Evolutionary conservation across 2,797 vertebrate genomes (phyloP).

Genomic region (Aulostomus chinensis): DNA sequence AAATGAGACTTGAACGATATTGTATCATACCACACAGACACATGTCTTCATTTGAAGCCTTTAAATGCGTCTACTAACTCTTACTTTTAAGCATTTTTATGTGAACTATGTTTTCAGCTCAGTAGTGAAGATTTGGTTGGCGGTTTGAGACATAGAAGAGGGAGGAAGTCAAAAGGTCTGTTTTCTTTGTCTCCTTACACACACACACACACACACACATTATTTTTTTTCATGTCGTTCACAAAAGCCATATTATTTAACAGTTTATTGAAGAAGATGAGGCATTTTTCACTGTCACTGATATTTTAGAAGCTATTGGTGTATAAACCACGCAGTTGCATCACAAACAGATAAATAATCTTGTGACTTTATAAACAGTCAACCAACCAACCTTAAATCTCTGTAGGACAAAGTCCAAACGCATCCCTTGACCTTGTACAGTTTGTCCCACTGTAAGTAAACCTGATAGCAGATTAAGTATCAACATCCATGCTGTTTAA

Average conservation of each 20-base stretch:
- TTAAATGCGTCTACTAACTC: no score
- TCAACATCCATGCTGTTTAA: not conserved
- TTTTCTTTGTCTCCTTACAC: slow-evolving; percentile 9
- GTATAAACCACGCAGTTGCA: no score
- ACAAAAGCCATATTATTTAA: no score
- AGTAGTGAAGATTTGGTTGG: not conserved
- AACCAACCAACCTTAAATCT: not conserved
- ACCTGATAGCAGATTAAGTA: slow-evolving; percentile 14
- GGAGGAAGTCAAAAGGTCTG: slow-evolving; percentile 25
- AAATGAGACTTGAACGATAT: slow-evolving; percentile 56
- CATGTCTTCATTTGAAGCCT: no score
- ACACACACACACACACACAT: not conserved
- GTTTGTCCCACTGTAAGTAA: slow-evolving; percentile 16
- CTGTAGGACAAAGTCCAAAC: slow-evolving; percentile 27
- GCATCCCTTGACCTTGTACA: slow-evolving; percentile 26
- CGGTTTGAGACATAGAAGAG: not conserved
- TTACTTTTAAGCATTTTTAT: no score
- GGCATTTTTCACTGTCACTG: no score
- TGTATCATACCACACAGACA: slow-evolving; percentile 23
- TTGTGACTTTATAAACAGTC: not conserved
- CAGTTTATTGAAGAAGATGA: no score
- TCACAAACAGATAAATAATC: not conserved
- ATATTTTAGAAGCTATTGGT: no score
- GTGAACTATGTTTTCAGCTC: slow-evolving; percentile 2
- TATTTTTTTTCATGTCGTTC: not conserved